Base-by-base conservation (phyloP, 2,888 invertebrate species). In the Acleris cristana region DNA sequence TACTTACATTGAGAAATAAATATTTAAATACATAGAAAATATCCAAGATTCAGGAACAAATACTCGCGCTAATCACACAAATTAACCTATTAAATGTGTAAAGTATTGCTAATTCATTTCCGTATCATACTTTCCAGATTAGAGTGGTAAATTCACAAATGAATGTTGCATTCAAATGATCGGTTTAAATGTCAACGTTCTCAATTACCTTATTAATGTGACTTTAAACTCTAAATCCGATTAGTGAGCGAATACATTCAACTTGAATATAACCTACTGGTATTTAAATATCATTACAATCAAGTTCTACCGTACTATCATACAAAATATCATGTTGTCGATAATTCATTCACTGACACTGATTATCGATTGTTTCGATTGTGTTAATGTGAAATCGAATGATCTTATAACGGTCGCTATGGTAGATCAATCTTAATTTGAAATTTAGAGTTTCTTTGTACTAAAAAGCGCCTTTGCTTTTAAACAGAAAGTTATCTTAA, bases 331-430 rank as follows among this genome's bases (percentile, higher is more conserved):
- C 14, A 12, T 52, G 40, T 19, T 19, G 12, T 40, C 19, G 40
- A 56, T 40, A 55, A 30, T 56, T 56, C 44, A 45, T 21, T 8
- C 49, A 49, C 48, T 55, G 57, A 62, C 57, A 53, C 14, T 57
- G 52, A 66, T 66, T 57, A 52, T 45, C 45, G 30, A 66, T 62
- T 66, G 62, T 66, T 66, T 57, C n/a, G 44, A 57, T 52, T 52
- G 57, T n/a, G 51, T 44, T 64, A 8, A 40, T 12, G 26, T 23
- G 55, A 19, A 34, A 63, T 62, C 45, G 45, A 45, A 48, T 26
- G 18, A 30, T 48, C 48, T 48, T 34, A 40, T 21, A 60, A 51
- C 51, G 34, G 34, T 48, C 3, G n/a, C 7, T n/a, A 48, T 18
- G 48, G 7, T 48, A n/a, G 48, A 48, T 48, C 18, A 18, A 48